phyloP scores from a whole-genome alignment of 2,797 vertebrate species.

The Acipenser transmontanus region DNA sequence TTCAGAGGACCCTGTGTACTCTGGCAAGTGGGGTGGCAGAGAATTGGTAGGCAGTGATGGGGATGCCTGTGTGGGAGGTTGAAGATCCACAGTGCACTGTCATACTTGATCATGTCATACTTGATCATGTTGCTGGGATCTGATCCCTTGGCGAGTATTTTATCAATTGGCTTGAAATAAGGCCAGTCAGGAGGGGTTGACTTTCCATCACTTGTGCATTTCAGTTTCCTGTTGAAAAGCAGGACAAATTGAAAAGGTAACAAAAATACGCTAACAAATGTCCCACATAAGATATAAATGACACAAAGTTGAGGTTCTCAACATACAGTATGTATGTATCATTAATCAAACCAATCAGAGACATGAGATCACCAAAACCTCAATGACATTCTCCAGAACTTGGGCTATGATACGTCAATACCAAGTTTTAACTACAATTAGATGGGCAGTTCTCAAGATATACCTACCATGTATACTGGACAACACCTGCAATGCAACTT shows the following conservation, averaged over 20 bases:
- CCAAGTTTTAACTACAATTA: too few species aligned
- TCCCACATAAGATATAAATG: too few species aligned
- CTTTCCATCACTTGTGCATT: slow-evolving; percentile 73
- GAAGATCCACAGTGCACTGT: slow-evolving; percentile 69
- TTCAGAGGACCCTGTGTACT: slow-evolving; percentile 83
- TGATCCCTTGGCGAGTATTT: slow-evolving; percentile 85
- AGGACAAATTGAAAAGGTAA: background rate
- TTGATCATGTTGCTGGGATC: slow-evolving; percentile 52
- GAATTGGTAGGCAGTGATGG: slow-evolving; percentile 72
- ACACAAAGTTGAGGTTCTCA: too few species aligned
- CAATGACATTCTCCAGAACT: too few species aligned
- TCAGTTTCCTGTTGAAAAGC: slow-evolving; percentile 74
- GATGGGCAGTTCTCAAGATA: too few species aligned
- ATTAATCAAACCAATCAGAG: too few species aligned
- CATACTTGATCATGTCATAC: slow-evolving; percentile 25
- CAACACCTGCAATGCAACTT: too few species aligned
- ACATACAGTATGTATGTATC: too few species aligned
- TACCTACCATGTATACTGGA: too few species aligned
- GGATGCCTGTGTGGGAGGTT: slow-evolving; percentile 72
- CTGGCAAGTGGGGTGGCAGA: slow-evolving; percentile 78
- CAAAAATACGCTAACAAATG: background rate
- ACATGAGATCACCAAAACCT: too few species aligned
- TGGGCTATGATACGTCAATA: too few species aligned
- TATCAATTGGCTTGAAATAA: slow-evolving; percentile 89
- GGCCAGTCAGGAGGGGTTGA: slow-evolving; percentile 83